Conservation (phyloP, 2,888 invertebrate species). For the Antheraea assamensis region DNA sequence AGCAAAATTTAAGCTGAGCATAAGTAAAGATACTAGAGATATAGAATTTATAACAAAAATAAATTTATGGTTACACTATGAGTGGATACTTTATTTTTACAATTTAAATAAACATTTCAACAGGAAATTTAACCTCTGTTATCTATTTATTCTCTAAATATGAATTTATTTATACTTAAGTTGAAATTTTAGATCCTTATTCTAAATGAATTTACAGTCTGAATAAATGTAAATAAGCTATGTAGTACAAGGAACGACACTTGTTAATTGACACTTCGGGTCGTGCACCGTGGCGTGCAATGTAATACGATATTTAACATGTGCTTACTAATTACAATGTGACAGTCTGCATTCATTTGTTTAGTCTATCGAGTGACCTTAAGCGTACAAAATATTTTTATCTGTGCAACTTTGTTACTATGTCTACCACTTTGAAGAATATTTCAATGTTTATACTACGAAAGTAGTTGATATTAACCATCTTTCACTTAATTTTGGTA, state of each 20-base stretch:
- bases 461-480: too few relatives aligned
- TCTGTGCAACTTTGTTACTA: background rate
- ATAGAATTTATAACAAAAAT: background rate
- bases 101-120: background rate
- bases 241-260: constrained; percentile 34
- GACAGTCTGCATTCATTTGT: constrained; percentile 43
- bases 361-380: constrained; percentile 18
- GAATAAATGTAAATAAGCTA: constrained; percentile 32
- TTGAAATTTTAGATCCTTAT: background rate
- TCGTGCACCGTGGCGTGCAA: constrained; percentile 58
- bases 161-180: background rate
- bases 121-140: too few relatives aligned
- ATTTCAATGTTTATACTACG: too few relatives aligned
- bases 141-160: background rate
- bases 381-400: constrained; percentile 13
- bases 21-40: background rate
- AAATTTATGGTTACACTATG: background rate
- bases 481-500: too few relatives aligned
- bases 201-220: constrained; percentile 6
- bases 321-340: constrained; percentile 57
- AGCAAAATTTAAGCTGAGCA: background rate
- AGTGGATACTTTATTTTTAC: background rate
- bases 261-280: constrained; percentile 69
- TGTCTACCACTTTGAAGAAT: too few relatives aligned
- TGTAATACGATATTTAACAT: constrained; percentile 60